Base-by-base conservation (phyloP, 2,888 invertebrate species). In the Drosophila borealis region DNA sequence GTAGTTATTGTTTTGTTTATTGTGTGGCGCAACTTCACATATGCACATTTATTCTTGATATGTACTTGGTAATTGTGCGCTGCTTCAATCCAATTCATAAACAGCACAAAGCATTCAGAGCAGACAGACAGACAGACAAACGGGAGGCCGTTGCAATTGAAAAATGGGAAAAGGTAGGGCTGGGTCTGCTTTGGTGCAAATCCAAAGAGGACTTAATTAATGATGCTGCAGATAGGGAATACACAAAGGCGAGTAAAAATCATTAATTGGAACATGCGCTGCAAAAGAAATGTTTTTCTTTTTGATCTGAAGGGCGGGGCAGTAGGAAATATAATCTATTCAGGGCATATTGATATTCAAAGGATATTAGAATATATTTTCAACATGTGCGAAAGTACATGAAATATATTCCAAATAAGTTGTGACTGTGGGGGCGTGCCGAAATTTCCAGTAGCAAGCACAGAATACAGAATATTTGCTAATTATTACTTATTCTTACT, bases 21-120 rank as follows among this genome's bases (percentile, higher is more conserved):
- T 65, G 49, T 59, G 60, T 56, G 68, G 51, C 55, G 63, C 55
- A 66, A 65, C 54, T 50, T 44, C 36, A 45, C 49, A 60, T 39
- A 41, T 59, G 61, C 33, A 61, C 67, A 17, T 46, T 50, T 70
- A 61, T 41, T 50, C 25, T 42, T 17, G 36, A 71, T 59, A 62
- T 62, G 34, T 37, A 29, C 34, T 61, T 39, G 39, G 39, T 39
- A 34, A 34, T 41, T 62, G 64, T 62, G 37, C 61, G 14, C 10
- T 21, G 33, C 68, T 83, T 59, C 64, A 83, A 81, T 84, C 78
- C 67, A 71, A 84, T 74, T 78, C 68, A 77, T 49, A 70, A 70
- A 78, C 67, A 69, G 74, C 51, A 55, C 62, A 62, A 67, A 56
- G 49, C 45, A 64, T 33, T 33, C 19, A 54, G 71, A 39, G 45